Base-by-base conservation (phyloP, 2,888 invertebrate genomes). In the Epirrita christyi region DNA sequence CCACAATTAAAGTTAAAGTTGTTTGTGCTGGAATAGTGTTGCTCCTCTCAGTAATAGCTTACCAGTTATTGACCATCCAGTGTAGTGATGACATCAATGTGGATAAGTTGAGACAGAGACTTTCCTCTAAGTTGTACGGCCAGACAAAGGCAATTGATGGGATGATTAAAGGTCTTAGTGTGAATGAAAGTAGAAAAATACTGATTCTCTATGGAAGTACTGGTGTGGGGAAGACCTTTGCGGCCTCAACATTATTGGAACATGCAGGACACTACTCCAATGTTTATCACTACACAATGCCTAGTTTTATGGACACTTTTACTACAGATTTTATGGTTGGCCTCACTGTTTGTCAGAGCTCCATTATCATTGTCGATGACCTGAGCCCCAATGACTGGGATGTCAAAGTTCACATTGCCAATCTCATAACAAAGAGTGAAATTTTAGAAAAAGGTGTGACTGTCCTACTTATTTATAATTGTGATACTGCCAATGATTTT, bases 221-320 rank as follows among this genome's bases (percentile, higher is more conserved):
- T 36, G 92, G 92, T 48, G 90, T 90, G 3, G 92, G 92, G 0
- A 92, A 92, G 65, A 88, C 92, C 38, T 85, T 76, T 57, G 72
- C 83, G 15, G 70, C 80, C n/a, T 85, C 87, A 40, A 50, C 86
- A 32, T 68, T 90, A 54, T 63, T 90, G 55, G 75, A 85, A 34
- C 71, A 75, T 46, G 38, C 80, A 15, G 78, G 81, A 64, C 64
- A 73, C 15, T 76, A 72, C 55, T 79, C 85, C 14, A 92, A 92
- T 78, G 66, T 88, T 1, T 90, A 89, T 68, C 90, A 91, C 61
- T 90, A 83, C 55, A 86, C 85, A 14, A 86, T 88, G 85, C 86
- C 88, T 6, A 82, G 75, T 64, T 89, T 91, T 68, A 66, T 67
- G 42, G 71, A 77, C n/a, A 74, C 59, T 46, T 83, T 85, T 70